phyloP scores from a whole-genome alignment of 2,888 invertebrate genomes.

The Amphipoea oculea region DNA sequence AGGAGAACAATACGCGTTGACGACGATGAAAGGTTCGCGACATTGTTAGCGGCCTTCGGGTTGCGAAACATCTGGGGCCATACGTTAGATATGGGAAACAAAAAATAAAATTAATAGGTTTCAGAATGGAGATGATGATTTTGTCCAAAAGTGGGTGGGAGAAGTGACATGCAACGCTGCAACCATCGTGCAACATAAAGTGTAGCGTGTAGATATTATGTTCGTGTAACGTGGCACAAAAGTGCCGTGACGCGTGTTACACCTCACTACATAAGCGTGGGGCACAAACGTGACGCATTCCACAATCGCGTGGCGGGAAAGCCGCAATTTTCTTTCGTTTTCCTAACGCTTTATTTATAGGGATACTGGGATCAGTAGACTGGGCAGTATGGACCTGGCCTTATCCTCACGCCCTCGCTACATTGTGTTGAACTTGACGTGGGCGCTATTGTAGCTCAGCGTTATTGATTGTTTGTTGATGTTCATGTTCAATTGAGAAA shows the following conservation, averaged over 20 bases:
- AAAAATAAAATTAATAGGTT: conserved; percentile 65
- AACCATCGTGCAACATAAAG: neutral
- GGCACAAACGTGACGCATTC: conserved; percentile 34
- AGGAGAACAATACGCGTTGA: conserved; percentile 57
- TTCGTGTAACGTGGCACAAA: conserved; percentile 20
- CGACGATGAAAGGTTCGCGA: conserved; percentile 55
- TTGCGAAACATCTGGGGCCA: conserved; percentile 78
- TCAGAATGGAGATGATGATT: conserved; percentile 42
- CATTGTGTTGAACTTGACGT: conserved; percentile 50
- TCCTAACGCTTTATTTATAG: conserved; percentile 34
- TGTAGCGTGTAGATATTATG: neutral
- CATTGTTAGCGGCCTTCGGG: conserved; percentile 68
- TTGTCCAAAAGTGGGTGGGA: conserved; percentile 4
- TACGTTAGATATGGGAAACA: conserved; percentile 51
- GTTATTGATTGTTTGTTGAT: conserved; percentile 44
- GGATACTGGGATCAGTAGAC: conserved; percentile 39
- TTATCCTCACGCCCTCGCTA: conserved; percentile 36
- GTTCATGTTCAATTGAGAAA: conserved; percentile 39
- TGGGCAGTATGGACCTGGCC: conserved; percentile 15
- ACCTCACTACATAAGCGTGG: conserved; percentile 31
- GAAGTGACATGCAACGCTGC: neutral
- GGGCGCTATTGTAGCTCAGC: conserved; percentile 36
- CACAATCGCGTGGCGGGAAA: conserved; percentile 31
- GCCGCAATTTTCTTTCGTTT: conserved; percentile 48
- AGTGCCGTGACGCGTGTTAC: conserved; percentile 24